These are phyloP conservation scores for Epinephelus awoara DNA, from an alignment of 2,797 vertebrate genomes.

Conservation along the genomic window DNA sequence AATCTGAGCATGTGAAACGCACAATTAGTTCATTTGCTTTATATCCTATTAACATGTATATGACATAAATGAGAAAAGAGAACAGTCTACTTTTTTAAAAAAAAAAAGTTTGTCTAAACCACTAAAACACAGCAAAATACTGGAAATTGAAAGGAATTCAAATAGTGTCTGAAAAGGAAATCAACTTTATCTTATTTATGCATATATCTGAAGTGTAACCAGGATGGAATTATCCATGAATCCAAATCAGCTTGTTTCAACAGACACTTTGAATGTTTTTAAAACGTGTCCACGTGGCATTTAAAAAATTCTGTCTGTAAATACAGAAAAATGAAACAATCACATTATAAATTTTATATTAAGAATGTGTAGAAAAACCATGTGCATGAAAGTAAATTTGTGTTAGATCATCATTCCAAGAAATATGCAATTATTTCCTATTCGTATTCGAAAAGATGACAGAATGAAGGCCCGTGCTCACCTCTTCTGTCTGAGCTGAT, in stretches of 20 bases:
- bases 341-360: neutral
- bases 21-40: neutral
- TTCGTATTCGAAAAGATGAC: conserved; percentile 6
- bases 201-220: neutral
- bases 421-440: conserved; percentile 6
- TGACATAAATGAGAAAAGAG: neutral
- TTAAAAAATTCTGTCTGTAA: neutral
- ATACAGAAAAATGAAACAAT: neutral
- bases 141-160: neutral
- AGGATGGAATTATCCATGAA: neutral
- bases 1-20: conserved; percentile 39
- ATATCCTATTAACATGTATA: neutral
- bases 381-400: neutral
- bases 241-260: neutral
- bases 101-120: neutral
- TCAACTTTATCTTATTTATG: neutral
- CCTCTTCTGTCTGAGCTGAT: conserved; percentile 76
- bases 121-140: neutral
- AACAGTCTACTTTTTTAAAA: neutral
- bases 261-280: neutral
- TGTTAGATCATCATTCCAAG: neutral
- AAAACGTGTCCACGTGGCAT: neutral
- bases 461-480: conserved; percentile 50
- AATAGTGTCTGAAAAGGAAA: neutral
- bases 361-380: neutral